Evolutionary conservation across 1,140 invertebrate genomes (phyloP), one percentile per base, ranked within the genome.

Genomic region (Heterodera carotae): DNA sequence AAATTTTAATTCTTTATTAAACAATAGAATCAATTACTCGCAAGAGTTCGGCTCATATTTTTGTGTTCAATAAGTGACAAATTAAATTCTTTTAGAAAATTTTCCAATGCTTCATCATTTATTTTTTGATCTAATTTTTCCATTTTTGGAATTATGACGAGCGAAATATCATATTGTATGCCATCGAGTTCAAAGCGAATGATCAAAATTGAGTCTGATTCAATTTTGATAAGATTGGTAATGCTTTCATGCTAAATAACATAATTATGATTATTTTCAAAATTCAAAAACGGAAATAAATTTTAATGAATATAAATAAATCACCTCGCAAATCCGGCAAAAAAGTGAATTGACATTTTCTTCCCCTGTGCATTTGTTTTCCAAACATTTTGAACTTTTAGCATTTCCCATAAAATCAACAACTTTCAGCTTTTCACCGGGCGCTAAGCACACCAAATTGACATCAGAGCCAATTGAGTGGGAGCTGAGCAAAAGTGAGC

Each of bases 401-500:
- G 15, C 48, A 18, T 56, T 56, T 15, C 48, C 48, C 48, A 56
- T 56, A 56, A 56, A 56, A 56, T 56, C 48, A 18, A 12, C 22
- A 18, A 56, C 48, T 56, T 56, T 56, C 48, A 56, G 18, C 18
- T 56, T 56, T 56, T 56, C 48, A 22, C 48, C 48, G 5, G 48
- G 48, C 48, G 48, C 22, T 56, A 56, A 22, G 48, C 48, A 56
- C 48, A 56, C 48, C 48, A 56, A 71, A 71, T 71, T 59, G n/a
- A 71, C 59, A 25, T 71, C 69, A 22, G 69, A 71, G n/a, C n/a
- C 39, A 71, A 71, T 56, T 25, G 59, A 7, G 29, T 71, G 69
- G 18, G 69, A 15, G 25, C 48, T 43, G 48, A 71, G 59, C 59
- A 71, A 48, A 43, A 71, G 36, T n/a, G 69, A 71, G 59, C 69